Base-by-base conservation (phyloP, 2,113 vertebrate species). In the Phalacrocorax carbo region DNA sequence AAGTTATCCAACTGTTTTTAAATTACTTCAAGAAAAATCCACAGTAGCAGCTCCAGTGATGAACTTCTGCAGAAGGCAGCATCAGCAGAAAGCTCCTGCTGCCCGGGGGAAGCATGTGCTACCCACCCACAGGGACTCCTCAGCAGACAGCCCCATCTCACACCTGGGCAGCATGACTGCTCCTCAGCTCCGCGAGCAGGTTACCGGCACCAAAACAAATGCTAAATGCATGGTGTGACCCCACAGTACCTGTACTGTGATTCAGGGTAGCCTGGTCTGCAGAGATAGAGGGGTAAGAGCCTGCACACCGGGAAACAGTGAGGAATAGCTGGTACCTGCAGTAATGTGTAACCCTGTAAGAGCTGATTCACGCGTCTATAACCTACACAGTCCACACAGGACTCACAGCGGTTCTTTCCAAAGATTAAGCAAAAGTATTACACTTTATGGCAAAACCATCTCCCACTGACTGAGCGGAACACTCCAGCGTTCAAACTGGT, bases 301-400 rank as follows among this genome's bases (percentile, higher is more conserved):
- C 52, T 55, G 58, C 38, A 27, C 72, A 13, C 18, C 11, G 16
- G 38, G 25, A 19, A 79, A 22, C 10, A 44, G 38, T 0, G 0
- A 62, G 30, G 60, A 46, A 61, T 3, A 61, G 72, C 55, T 57
- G 55, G 42, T 57, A 44, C 62, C 73, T 60, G 75, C 69, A 82
- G 46, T 3, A 22, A 49, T 0, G 12, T 9, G 49, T 36, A 58
- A 69, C 49, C 29, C 65, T 18, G 23, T 14, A 44, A 58, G 57
- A 72, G 82, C 77, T 23, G 19, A 57, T 57, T 57, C 51, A 30
- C 2, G 0, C 6, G 22, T 12, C 52, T 60, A 34, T 44, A 11
- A 71, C 5, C 46, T 25, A 7, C 60, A 38, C 38, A 38, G 42
- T 89, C 60, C 62, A 70, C 36, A 13, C 18, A 71, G 30, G 51